These are phyloP conservation scores for Eristalinus sepulchralis DNA, from an alignment of 2,888 invertebrate genomes.

Conservation along the genomic window DNA sequence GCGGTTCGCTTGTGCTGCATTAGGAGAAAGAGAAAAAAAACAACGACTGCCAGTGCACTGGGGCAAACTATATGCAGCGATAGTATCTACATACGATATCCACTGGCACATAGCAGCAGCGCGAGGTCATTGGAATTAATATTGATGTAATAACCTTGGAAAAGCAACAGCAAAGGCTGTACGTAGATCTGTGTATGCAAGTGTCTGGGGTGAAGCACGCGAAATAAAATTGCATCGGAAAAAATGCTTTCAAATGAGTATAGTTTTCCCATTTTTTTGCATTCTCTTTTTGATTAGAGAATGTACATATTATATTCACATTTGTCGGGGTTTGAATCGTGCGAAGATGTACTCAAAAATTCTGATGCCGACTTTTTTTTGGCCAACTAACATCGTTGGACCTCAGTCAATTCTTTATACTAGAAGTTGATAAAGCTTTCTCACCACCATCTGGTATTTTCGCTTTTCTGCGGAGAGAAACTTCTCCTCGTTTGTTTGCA, in stretches of 20 bases:
- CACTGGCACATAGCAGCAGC: constrained; percentile 2
- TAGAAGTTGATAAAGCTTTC: no score
- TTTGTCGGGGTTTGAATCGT: no score
- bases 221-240: constrained; percentile 6
- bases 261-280: not conserved
- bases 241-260: constrained; percentile 4
- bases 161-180: constrained; percentile 15
- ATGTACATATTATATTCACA: not conserved
- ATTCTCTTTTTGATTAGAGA: not conserved
- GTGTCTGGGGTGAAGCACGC: constrained; percentile 12
- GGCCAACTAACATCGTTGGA: no score
- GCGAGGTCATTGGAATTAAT: constrained; percentile 71
- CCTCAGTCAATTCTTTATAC: no score
- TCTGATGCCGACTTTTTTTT: no score
- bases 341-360: no score
- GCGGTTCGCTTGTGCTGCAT: constrained; percentile 51
- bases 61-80: constrained; percentile 1
- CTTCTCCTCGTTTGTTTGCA: no score
- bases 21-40: constrained; percentile 25
- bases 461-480: no score
- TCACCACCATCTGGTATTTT: no score
- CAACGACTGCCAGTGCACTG: constrained; percentile 14
- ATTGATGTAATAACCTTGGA: constrained; percentile 66
- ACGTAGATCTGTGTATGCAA: constrained; percentile 4
- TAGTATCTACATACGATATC: not conserved